A percentile compares a stretch with the other conserved stretches of the same genome.
phyloP scores from a whole-genome alignment of 1,140 invertebrate genomes.

The Caenorhabditis inopinata region DNA sequence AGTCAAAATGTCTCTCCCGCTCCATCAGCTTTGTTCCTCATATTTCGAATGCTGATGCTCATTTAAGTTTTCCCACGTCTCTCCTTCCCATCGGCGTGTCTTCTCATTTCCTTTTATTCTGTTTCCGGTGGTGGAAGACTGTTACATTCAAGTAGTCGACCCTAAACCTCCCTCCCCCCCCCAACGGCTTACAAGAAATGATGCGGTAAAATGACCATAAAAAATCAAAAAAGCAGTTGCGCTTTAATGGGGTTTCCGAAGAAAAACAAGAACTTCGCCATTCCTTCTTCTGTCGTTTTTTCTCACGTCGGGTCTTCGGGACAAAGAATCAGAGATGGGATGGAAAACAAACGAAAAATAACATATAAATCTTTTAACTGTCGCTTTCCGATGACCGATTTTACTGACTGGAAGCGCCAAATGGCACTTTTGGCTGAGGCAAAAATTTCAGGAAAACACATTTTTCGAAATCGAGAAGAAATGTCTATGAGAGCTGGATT shows the following conservation, averaged over 20 bases:
- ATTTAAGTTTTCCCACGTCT: too few relatives aligned
- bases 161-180: not conserved
- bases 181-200: not conserved
- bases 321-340: not conserved
- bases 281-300: not conserved
- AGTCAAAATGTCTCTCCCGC: not conserved
- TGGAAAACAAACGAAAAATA: not conserved
- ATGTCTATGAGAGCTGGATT: too few relatives aligned
- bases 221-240: too few relatives aligned
- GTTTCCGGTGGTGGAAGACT: not conserved
- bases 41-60: too few relatives aligned
- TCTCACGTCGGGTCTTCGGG: not conserved
- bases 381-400: not conserved
- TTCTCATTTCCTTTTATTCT: conserved; percentile 8
- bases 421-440: not conserved
- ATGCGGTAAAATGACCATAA: conserved; percentile 5
- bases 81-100: not conserved
- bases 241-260: not conserved
- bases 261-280: not conserved
- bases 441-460: too few relatives aligned
- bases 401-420: not conserved
- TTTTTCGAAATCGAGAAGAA: too few relatives aligned
- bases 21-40: not conserved
- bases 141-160: too few relatives aligned
- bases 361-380: conserved; percentile 27